These are phyloP conservation scores for Flabesymbios commensalis DNA, from an alignment of 2,888 invertebrate genomes.

Conservation along the genomic window DNA sequence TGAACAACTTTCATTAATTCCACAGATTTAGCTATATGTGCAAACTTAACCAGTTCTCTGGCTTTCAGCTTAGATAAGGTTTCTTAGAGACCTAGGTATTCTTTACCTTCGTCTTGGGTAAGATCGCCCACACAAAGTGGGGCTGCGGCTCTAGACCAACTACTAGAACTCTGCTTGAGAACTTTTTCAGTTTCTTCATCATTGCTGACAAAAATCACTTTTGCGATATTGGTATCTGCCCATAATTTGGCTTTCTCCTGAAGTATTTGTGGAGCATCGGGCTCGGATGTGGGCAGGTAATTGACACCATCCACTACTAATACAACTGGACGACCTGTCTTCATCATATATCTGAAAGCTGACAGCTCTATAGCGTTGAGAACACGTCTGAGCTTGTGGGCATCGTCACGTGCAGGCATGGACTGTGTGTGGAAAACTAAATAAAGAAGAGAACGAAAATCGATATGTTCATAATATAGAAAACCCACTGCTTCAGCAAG, in stretches of 20 bases:
- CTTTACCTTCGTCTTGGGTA: constrained; percentile 14
- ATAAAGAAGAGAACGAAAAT: constrained; percentile 28
- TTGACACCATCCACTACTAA: constrained; percentile 34
- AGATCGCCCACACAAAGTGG: constrained; percentile 29
- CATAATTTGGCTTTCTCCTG: constrained; percentile 40
- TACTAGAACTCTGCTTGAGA: constrained; percentile 22
- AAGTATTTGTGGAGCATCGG: constrained; percentile 19
- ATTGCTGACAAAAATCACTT: constrained; percentile 33
- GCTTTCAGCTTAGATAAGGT: constrained; percentile 9
- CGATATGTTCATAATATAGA: constrained; percentile 36
- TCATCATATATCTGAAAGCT: constrained; percentile 19
- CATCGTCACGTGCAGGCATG: constrained; percentile 26
- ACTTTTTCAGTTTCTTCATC: constrained; percentile 22
- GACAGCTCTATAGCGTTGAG: constrained; percentile 35
- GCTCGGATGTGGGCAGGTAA: constrained; percentile 11
- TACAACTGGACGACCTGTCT: constrained; percentile 25
- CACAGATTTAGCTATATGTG: constrained; percentile 16
- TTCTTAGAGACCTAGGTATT: constrained; percentile 17
- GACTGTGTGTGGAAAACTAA: constrained; percentile 27
- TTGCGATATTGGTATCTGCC: constrained; percentile 36
- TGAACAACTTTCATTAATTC: constrained; percentile 16
- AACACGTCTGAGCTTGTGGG: constrained; percentile 21
- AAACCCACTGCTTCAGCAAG: constrained; percentile 31
- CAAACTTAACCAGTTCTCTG: constrained; percentile 31
- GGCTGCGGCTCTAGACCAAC: constrained; percentile 32